phyloP scores from a whole-genome alignment of 2,113 vertebrate genomes.

The Cynopterus brachyotis region DNA sequence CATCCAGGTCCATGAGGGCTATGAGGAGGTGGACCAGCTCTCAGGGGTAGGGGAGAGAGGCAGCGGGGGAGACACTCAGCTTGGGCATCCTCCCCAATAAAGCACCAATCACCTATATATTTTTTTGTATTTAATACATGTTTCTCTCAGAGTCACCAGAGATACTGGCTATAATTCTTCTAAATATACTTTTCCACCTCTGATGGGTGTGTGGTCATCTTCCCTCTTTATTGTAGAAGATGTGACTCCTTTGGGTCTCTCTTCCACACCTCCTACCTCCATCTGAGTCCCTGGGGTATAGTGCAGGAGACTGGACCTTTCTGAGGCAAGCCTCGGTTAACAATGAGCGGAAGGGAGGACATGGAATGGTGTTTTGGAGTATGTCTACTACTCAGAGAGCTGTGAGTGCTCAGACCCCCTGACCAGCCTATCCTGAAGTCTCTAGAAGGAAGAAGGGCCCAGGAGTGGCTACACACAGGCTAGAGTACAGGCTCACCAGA shows the following conservation, averaged over 20 bases:
- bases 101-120: not conserved
- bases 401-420: no score
- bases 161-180: not conserved
- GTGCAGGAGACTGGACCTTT: not conserved
- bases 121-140: not conserved
- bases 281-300: not conserved
- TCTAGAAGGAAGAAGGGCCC: not conserved
- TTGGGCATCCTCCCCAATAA: constrained; percentile 61
- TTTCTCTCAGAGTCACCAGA: not conserved
- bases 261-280: not conserved
- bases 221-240: not conserved
- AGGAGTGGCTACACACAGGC: not conserved
- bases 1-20: not conserved
- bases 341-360: not conserved
- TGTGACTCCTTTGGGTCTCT: not conserved
- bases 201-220: not conserved
- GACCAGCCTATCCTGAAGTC: not conserved
- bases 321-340: not conserved
- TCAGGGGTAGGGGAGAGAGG: not conserved
- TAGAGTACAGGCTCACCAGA: not conserved
- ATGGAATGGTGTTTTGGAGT: no score
- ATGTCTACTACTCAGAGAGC: fast-evolving
- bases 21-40: not conserved
- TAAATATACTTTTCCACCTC: not conserved
- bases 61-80: not conserved